phyloP scores from a whole-genome alignment of 1,140 invertebrate species.

The Drosophila ambigua region DNA sequence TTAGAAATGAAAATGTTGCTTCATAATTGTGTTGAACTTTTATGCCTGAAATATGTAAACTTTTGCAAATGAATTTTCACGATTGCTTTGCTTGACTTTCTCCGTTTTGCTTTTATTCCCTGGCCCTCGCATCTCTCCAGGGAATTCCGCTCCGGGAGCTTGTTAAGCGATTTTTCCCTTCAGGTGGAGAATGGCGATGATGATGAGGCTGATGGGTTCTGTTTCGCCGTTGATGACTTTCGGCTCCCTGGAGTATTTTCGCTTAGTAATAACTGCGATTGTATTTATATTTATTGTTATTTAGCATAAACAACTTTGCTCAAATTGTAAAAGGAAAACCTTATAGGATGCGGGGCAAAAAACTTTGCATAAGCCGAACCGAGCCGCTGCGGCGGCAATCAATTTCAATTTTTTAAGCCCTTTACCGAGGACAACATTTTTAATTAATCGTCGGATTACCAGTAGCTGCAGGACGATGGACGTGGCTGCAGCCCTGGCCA shows the following conservation, averaged over 20 bases:
- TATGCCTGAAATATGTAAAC: slow-evolving; percentile 46
- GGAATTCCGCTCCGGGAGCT: slow-evolving; percentile 54
- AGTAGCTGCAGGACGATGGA: slow-evolving; percentile 43
- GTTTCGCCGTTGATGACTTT: slow-evolving; percentile 60
- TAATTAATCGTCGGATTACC: slow-evolving; percentile 81
- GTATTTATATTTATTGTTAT: slow-evolving; percentile 76
- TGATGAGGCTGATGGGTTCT: slow-evolving; percentile 42
- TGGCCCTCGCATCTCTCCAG: slow-evolving; percentile 50
- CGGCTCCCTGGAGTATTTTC: slow-evolving; percentile 53
- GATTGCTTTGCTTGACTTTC: slow-evolving; percentile 41
- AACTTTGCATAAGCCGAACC: slow-evolving; percentile 63
- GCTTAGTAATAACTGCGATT: slow-evolving; percentile 72
- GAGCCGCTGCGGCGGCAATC: slow-evolving; percentile 58
- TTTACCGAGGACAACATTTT: slow-evolving; percentile 76
- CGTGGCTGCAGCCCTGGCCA: slow-evolving; percentile 45
- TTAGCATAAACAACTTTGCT: slow-evolving; percentile 56
- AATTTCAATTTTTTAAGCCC: slow-evolving; percentile 81
- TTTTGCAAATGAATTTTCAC: slow-evolving; percentile 72
- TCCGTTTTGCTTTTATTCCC: slow-evolving; percentile 46
- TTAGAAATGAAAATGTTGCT: slow-evolving; percentile 56
- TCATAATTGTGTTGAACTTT: slow-evolving; percentile 60
- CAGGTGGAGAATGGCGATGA: slow-evolving; percentile 51
- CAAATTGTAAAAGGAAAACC: slow-evolving; percentile 47
- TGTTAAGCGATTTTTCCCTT: slow-evolving; percentile 63
- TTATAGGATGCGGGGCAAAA: not conserved